Percentiles rank a stretch among this genome's conserved stretches.
These are phyloP conservation scores for Platycheirus albimanus DNA, from an alignment of 2,888 invertebrate genomes.

Conservation along the genomic window DNA sequence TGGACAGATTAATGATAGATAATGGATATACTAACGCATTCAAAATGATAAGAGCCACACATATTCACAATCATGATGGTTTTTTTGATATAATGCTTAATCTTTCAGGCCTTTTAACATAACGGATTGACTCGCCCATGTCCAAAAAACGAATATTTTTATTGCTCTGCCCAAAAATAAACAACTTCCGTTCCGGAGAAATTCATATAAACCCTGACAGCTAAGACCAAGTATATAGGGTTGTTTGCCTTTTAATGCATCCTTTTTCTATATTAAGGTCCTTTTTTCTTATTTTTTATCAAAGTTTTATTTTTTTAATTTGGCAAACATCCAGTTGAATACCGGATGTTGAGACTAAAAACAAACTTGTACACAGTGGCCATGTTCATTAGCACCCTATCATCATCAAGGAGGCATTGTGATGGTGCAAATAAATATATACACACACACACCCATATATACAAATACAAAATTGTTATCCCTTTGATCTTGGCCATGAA, in stretches of 20 bases:
- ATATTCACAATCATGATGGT: too few relatives aligned
- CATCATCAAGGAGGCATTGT: slow-evolving; percentile 40
- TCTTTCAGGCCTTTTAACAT: too few relatives aligned
- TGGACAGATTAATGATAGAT: too few relatives aligned
- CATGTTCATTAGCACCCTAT: slow-evolving; percentile 73
- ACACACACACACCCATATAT: too few relatives aligned
- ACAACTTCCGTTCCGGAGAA: neutral
- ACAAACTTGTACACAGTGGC: slow-evolving; percentile 57
- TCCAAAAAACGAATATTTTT: too few relatives aligned
- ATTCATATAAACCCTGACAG: neutral
- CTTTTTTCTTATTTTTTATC: neutral
- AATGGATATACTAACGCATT: too few relatives aligned
- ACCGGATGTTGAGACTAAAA: slow-evolving; percentile 61
- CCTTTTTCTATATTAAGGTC: slow-evolving; percentile 3
- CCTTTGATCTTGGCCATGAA: slow-evolving; percentile 71
- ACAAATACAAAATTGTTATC: slow-evolving; percentile 57
- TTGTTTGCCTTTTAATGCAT: slow-evolving; percentile 23
- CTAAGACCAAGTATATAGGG: neutral
- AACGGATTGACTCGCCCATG: too few relatives aligned
- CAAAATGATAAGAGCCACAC: too few relatives aligned
- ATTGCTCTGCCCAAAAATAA: too few relatives aligned
- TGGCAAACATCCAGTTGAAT: slow-evolving; percentile 54
- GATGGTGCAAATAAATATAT: slow-evolving; percentile 39
- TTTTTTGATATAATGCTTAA: too few relatives aligned
- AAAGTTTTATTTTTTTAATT: slow-evolving; percentile 18